Conservation (phyloP, 2,113 vertebrate species). For the human region DNA sequence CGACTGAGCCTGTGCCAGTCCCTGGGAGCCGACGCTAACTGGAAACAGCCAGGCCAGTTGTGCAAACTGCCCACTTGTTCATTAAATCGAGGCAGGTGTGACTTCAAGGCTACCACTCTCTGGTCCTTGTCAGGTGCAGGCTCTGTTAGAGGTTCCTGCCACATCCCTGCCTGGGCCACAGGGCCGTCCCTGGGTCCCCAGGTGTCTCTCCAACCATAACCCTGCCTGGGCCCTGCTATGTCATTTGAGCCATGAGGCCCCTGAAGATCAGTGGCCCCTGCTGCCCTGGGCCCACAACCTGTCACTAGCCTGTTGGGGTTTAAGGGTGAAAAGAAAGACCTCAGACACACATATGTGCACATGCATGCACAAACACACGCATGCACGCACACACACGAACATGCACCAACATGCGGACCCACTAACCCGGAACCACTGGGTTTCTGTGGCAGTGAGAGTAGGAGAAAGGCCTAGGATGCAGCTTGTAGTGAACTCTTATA, state of each 20-base stretch:
- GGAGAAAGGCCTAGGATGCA: background rate
- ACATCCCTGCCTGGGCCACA: accelerated
- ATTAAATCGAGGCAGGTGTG: background rate
- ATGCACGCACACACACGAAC: background rate
- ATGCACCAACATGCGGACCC: background rate
- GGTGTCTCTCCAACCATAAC: background rate
- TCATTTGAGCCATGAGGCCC: background rate
- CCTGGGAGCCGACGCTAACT: accelerated
- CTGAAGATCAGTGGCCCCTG: background rate
- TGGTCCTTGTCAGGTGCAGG: background rate
- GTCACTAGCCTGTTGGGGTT: too few species aligned
- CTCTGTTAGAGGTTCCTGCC: background rate
- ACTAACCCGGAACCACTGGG: background rate
- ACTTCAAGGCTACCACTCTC: background rate
- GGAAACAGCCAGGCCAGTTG: background rate
- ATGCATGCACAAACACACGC: background rate
- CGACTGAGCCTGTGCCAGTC: too few species aligned
- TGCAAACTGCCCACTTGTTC: background rate
- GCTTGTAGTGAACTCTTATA: background rate
- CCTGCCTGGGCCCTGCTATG: background rate
- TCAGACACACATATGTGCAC: background rate
- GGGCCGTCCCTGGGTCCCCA: background rate
- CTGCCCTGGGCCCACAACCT: accelerated
- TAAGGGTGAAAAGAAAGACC: background rate
- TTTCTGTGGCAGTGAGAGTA: background rate